Conservation (phyloP, 2,888 invertebrate genomes). For the Drosophila acutilabella region DNA sequence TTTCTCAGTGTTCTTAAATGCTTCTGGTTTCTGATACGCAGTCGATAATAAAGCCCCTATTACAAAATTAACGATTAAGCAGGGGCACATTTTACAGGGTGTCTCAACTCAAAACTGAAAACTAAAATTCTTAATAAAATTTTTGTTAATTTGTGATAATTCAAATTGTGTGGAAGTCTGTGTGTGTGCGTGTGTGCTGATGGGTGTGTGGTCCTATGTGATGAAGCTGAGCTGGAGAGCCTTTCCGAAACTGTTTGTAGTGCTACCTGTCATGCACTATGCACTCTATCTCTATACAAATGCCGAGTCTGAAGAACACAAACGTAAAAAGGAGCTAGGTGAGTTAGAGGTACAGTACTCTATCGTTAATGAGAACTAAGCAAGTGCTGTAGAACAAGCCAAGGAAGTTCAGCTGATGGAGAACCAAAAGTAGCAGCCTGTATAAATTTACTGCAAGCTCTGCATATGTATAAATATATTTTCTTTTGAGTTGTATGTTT, state of each 20-base stretch:
- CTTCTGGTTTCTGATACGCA: conserved; percentile 42
- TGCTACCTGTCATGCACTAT: conserved; percentile 58
- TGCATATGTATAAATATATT: background rate
- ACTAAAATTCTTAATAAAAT: background rate
- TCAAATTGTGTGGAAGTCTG: background rate
- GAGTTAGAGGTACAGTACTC: background rate
- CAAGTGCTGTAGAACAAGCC: conserved; percentile 12
- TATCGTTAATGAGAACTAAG: too few species aligned
- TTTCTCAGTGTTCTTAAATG: conserved; percentile 50
- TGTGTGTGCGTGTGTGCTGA: background rate
- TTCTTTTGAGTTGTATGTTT: background rate
- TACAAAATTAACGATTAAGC: conserved; percentile 59
- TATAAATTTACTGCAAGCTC: conserved; percentile 31
- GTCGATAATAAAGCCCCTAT: conserved; percentile 69
- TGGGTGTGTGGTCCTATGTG: background rate
- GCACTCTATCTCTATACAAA: conserved; percentile 25
- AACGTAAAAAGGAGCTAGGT: conserved; percentile 48
- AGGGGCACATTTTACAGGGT: conserved; percentile 62
- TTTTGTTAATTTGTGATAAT: background rate
- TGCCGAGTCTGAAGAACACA: conserved; percentile 43
- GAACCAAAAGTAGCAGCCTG: conserved; percentile 52
- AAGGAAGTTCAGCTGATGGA: conserved; percentile 21
- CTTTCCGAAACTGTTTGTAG: conserved; percentile 63
- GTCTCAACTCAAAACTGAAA: conserved; percentile 15
- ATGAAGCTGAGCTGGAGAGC: conserved; percentile 52